Percentiles rank a stretch among this genome's conserved stretches.
These are phyloP conservation scores for Zoanthus sociatus DNA, from an alignment of 92 coral and sea anemone species.

Conservation along the genomic window DNA sequence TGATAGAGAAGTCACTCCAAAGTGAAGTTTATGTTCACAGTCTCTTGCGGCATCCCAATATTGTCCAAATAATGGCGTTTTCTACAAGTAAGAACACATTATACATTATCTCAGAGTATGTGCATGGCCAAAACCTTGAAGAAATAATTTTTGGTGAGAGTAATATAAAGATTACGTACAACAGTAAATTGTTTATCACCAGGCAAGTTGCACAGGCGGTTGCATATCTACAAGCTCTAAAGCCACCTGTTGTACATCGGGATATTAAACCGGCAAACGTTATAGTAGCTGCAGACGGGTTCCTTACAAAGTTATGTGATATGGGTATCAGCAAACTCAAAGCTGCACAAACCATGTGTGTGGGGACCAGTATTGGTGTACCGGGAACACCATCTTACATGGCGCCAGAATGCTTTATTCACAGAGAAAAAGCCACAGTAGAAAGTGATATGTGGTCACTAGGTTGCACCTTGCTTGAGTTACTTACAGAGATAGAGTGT, in stretches of 20 bases:
- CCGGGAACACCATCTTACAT: conserved; percentile 50
- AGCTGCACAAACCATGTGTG: conserved; percentile 38
- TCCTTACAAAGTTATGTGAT: conserved; percentile 40
- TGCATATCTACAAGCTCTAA: conserved; percentile 35
- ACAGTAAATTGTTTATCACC: conserved; percentile 4
- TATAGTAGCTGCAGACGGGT: conserved; percentile 26
- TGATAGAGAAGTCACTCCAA: conserved; percentile 24
- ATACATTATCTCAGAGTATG: conserved; percentile 29
- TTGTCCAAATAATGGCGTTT: conserved; percentile 49
- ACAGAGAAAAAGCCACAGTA: conserved; percentile 22
- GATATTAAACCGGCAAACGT: conserved; percentile 52
- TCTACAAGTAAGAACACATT: conserved; percentile 17
- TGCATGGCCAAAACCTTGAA: conserved; percentile 38
- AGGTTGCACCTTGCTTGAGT: conserved; percentile 36
- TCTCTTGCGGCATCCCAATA: conserved; percentile 31
- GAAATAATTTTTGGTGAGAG: conserved; percentile 31
- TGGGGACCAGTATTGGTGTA: conserved; percentile 22
- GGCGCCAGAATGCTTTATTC: conserved; percentile 49
- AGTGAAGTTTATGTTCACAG: conserved; percentile 39
- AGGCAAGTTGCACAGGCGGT: conserved; percentile 44
- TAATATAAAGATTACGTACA: conserved; percentile 15
- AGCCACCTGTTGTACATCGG: conserved; percentile 37
- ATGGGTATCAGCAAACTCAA: conserved; percentile 53
- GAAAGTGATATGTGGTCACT: conserved; percentile 49
- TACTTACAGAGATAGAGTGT: conserved; percentile 46